Evolutionary conservation across 2,113 vertebrate genomes (phyloP).

Genomic region (Gallinago undulata): DNA sequence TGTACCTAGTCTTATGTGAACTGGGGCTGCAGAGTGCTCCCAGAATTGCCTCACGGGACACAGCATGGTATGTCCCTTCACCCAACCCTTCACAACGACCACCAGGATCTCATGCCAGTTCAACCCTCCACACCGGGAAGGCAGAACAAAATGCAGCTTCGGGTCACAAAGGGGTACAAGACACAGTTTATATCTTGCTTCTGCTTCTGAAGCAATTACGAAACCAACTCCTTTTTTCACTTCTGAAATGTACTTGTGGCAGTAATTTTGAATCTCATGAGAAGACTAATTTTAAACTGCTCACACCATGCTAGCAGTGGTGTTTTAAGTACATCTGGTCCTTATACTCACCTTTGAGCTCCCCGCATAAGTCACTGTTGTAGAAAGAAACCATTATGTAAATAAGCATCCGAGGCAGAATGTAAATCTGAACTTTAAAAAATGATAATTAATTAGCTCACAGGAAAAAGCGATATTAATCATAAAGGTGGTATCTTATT

Average conservation of each 20-base stretch:
- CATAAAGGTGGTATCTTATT: neutral
- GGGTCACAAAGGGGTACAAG: accelerated
- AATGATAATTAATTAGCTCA: constrained; percentile 15
- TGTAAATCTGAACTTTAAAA: constrained; percentile 52
- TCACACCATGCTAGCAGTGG: neutral
- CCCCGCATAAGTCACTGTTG: neutral
- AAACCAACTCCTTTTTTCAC: neutral
- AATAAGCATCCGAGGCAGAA: neutral
- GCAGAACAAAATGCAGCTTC: neutral
- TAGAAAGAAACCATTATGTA: neutral
- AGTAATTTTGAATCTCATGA: neutral
- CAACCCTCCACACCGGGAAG: neutral
- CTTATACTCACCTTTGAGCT: neutral
- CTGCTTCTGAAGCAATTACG: neutral
- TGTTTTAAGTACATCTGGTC: neutral
- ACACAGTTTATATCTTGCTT: neutral
- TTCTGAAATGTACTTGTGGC: neutral
- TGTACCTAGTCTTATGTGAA: neutral
- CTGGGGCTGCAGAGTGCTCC: neutral
- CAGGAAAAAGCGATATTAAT: neutral
- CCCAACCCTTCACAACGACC: neutral
- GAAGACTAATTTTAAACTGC: neutral
- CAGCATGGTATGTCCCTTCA: neutral
- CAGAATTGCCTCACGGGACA: neutral
- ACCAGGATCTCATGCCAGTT: neutral